Conservation (phyloP, 2,797 vertebrate species). For the Knipowitschia caucasica region DNA sequence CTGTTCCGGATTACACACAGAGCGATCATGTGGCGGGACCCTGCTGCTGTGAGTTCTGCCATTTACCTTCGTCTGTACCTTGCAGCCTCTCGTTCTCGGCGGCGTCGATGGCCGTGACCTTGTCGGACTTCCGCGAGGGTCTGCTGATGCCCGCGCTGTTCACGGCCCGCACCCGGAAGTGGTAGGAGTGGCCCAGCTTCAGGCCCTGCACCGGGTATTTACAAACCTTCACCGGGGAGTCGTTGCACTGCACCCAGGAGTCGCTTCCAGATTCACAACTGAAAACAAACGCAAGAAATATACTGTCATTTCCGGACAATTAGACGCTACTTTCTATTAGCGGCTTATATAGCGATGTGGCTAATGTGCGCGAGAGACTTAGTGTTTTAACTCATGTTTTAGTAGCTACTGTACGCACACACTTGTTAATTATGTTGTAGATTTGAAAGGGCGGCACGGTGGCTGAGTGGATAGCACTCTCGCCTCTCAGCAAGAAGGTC, state of each 20-base stretch:
- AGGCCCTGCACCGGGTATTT: conserved; percentile 90
- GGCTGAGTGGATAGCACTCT: no score
- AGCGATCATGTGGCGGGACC: background rate
- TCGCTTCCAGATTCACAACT: conserved; percentile 88
- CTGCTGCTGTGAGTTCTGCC: fast-evolving
- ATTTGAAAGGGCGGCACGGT: no score
- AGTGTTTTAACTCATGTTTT: no score
- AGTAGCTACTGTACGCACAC: no score
- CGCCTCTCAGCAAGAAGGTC: no score
- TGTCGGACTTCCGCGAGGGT: conserved; percentile 83
- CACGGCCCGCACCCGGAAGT: conserved; percentile 88
- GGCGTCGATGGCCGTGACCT: conserved; percentile 83
- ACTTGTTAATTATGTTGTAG: no score
- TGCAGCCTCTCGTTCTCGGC: conserved; percentile 82
- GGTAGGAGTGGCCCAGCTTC: conserved; percentile 79
- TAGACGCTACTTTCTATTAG: no score
- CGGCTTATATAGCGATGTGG: no score
- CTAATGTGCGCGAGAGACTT: no score
- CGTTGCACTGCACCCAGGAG: conserved; percentile 92
- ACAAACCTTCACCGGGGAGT: conserved; percentile 87
- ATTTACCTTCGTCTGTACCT: conserved; percentile 78
- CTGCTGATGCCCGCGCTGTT: conserved; percentile 89
- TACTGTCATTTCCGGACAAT: no score
- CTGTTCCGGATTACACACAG: conserved; percentile 74
- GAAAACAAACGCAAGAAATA: background rate